phyloP scores from a whole-genome alignment of 2,113 vertebrate species.

The Cricetomys ansorgei region DNA sequence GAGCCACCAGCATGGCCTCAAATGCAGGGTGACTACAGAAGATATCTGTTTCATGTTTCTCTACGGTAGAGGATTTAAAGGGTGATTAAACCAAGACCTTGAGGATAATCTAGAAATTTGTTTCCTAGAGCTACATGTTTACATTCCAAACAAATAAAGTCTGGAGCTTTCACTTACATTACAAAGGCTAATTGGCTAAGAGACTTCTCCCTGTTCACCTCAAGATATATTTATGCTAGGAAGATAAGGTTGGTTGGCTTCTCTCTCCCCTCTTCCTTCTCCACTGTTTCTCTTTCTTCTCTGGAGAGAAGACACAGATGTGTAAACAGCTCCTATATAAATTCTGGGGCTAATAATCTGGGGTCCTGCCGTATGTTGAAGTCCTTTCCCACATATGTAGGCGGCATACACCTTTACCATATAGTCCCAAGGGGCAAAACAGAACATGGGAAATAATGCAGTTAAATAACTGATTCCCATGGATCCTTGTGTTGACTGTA shows the following conservation, averaged over 20 bases:
- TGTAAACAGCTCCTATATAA: neutral
- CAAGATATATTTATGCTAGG: neutral
- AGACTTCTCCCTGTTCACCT: neutral
- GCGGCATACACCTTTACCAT: neutral
- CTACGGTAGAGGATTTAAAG: neutral
- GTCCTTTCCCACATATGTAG: neutral
- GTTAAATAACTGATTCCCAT: neutral
- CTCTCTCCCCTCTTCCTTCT: neutral
- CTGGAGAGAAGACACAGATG: neutral
- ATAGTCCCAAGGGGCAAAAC: neutral
- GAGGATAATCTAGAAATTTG: neutral
- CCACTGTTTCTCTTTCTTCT: neutral
- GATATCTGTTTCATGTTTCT: neutral
- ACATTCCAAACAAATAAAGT: constrained; percentile 43
- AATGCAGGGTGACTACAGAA: neutral
- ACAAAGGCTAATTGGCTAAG: neutral
- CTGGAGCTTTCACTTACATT: constrained; percentile 5
- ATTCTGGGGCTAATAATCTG: neutral
- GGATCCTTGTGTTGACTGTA: neutral
- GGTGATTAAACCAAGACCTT: neutral
- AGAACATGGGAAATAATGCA: neutral
- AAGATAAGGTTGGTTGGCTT: neutral
- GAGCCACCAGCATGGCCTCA: neutral
- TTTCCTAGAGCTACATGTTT: constrained; percentile 2
- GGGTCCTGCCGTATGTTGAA: neutral